Percentiles rank a stretch among this genome's conserved stretches.
These are phyloP conservation scores for Sphecodes monilicornis DNA, from an alignment of 2,888 invertebrate species.

Conservation along the genomic window DNA sequence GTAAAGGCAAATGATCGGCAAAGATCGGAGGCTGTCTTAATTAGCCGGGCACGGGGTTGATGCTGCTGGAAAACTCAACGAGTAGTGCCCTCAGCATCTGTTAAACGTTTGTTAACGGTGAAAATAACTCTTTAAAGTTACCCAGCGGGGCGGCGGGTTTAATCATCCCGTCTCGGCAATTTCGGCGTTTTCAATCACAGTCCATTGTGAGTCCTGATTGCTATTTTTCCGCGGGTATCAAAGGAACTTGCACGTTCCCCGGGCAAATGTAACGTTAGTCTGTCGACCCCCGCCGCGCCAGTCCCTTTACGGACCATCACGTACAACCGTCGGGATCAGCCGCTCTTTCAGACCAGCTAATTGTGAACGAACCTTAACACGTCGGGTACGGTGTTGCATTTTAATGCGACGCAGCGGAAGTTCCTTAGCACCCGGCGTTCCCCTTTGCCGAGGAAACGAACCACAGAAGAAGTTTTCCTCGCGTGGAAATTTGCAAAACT, in stretches of 20 bases:
- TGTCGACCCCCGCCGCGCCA: not conserved
- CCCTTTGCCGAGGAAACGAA: constrained; percentile 1
- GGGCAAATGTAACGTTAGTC: not conserved
- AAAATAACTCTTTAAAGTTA: not conserved
- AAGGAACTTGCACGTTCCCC: constrained; percentile 3
- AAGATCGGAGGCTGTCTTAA: not conserved
- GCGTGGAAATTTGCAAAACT: constrained; percentile 12
- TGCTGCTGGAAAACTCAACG: not conserved
- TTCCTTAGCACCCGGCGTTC: constrained; percentile 14
- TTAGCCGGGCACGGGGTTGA: not conserved
- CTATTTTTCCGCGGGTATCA: not conserved
- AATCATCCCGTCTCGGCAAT: not conserved
- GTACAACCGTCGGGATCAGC: constrained; percentile 37
- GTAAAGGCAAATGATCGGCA: not conserved
- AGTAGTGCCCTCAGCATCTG: not conserved
- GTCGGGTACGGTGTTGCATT: constrained; percentile 35
- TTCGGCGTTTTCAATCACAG: constrained; percentile 42
- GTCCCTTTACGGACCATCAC: constrained; percentile 4
- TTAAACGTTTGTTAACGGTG: not conserved
- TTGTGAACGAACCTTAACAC: constrained; percentile 63
- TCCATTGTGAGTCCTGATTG: constrained; percentile 14
- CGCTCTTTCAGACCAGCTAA: constrained; percentile 59
- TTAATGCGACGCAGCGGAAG: constrained; percentile 27
- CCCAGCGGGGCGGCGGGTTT: no score
- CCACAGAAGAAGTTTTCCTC: constrained; percentile 25